Evolutionary conservation across 2,113 vertebrate genomes (phyloP).

Genomic region (Tragelaphus imberbis): DNA sequence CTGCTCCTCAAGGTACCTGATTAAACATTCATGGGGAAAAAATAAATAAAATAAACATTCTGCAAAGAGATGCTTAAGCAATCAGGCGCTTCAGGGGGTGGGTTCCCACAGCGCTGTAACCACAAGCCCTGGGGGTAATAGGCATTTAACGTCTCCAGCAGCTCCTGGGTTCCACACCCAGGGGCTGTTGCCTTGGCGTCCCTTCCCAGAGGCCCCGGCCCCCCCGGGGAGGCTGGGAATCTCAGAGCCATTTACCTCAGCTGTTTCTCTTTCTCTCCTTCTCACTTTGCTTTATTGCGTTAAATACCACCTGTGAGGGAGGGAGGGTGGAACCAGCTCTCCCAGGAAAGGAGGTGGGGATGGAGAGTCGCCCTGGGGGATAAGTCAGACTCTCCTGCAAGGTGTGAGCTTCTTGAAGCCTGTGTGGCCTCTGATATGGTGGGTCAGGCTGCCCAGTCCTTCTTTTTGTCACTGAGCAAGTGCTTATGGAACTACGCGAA

Average conservation of each 20-base stretch:
- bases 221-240: neutral
- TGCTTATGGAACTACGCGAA: neutral
- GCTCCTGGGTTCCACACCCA: neutral
- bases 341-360: neutral
- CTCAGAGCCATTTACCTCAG: neutral
- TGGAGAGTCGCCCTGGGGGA: neutral
- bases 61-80: constrained; percentile 69
- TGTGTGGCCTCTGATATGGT: neutral
- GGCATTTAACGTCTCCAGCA: neutral
- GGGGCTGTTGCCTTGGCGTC: neutral
- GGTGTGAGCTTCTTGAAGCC: neutral
- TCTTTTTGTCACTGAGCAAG: neutral
- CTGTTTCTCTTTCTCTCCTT: neutral
- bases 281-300: neutral
- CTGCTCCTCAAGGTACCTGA: constrained; percentile 43
- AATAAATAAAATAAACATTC: constrained; percentile 69
- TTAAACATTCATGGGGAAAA: constrained; percentile 70
- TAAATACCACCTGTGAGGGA: neutral
- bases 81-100: constrained; percentile 43
- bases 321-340: neutral
- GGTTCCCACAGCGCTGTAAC: neutral
- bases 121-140: neutral
- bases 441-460: neutral
- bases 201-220: neutral
- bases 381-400: neutral